Evolutionary conservation across 2,888 invertebrate genomes (phyloP), one percentile per base, ranked within the genome.

Genomic region (Drosophila parthenogenetica): DNA sequence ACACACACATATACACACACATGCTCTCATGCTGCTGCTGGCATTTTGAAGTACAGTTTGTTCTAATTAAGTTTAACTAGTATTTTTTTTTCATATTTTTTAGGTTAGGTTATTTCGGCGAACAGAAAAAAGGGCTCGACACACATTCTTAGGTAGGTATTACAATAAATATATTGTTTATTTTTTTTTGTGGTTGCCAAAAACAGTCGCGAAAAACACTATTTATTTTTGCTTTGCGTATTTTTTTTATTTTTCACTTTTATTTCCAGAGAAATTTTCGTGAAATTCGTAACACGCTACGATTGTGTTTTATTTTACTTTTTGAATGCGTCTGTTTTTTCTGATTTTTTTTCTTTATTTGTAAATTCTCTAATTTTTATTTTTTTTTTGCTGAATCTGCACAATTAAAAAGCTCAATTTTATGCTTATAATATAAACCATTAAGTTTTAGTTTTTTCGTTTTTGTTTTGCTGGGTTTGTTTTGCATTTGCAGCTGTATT

Each of bases 331-430:
- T n/a, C 8, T 22, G 29, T 16, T 37, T 39, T 50, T 37, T 50
- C 13, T 32, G 29, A 29, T 51, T 42, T n/a, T 53, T 37, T 25
- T 45, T 64, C 13, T 42, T 54, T n/a, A 54, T 17, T 32, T 54
- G n/a, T 5, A 14, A 19, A n/a, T 35, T 35, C 25, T 48, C 39
- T 40, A 43, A 53, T 63, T 49, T 53, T 77, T 51, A 50, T 60
- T 43, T 61, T 51, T 72, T 58, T 42, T 62, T 81, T 60, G 67
- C 55, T 66, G 50, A 69, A 74, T 69, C 64, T 82, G 88, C 83
- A 82, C 82, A 88, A 82, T 85, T 80, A 72, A 87, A 83, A 83
- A 83, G 88, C 83, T 88, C 88, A 82, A 86, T 69, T 82, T 59
- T 40, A 65, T 73, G 88, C 86, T 82, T 82, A 87, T 69, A 69